Base-by-base conservation (phyloP, 2,113 vertebrate genomes). In the Trichechus manatus region DNA sequence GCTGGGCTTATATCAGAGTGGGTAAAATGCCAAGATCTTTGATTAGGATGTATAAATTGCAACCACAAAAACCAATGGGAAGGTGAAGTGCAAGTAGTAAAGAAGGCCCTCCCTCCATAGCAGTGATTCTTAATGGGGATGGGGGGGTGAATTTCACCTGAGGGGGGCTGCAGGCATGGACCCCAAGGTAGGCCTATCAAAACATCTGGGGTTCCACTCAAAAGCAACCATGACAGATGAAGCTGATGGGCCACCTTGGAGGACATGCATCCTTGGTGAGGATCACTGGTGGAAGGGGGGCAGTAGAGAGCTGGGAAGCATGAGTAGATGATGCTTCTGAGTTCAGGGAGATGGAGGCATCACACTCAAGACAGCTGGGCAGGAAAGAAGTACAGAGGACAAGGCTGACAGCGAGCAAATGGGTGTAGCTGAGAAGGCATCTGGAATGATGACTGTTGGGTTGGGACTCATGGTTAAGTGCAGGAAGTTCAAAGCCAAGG, bases 1-100 rank as follows among this genome's bases (percentile, higher is more conserved):
- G 29, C 50, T 1, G 0, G 61, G 3, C 13, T 44, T 31, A 1
- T 27, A 14, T 63, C 31, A 11, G 17, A 79, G 1, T 3, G 23
- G 50, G 68, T 50, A 3, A 39, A 13, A 9, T 1, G 31, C 27
- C 25, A 17, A 50, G 63, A 33, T 20, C 2, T 20, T 7, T 56
- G 5, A 56, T 13, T 9, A 39, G 3, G 42, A 87, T 6, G 31
- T 5, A 23, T 47, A 33, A 56, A 0, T 3, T 15, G 63, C n/a
- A 53, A 19, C 1, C 4, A 9, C 4, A 25, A 27, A 42, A 78
- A 39, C 2, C 74, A 23, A 19, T 20, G 22, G 36, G 44, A 9
- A 9, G 23, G 59, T 0, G 33, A 39, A 2, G 25, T 36, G 1
- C 53, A 59, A n/a, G 47, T 4, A n/a, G 20, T 17, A 9, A 27